phyloP scores from a whole-genome alignment of 2,113 vertebrate genomes.

The Caranx melampygus region DNA sequence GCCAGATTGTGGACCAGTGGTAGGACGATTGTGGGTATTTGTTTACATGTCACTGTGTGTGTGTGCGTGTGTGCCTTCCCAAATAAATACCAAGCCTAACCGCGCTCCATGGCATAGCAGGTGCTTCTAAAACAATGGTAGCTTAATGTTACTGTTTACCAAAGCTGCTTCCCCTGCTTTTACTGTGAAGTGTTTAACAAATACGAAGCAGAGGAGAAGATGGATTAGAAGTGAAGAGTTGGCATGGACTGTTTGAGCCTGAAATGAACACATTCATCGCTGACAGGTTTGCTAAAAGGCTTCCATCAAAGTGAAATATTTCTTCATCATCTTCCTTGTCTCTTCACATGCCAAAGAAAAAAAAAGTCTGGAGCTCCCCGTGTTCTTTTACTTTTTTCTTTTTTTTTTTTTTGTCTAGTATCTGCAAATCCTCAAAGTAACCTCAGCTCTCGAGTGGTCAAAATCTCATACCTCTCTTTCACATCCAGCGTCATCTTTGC shows the following conservation, averaged over 20 bases:
- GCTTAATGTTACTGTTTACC: constrained; percentile 67
- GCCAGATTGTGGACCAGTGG: constrained; percentile 80
- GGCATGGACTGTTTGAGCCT: constrained; percentile 32
- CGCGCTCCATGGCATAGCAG: constrained; percentile 73
- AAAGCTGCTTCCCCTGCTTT: constrained; percentile 53
- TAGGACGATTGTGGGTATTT: constrained; percentile 78
- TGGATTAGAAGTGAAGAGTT: constrained; percentile 33
- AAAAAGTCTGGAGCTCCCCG: constrained; percentile 41
- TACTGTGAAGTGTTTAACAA: constrained; percentile 62
- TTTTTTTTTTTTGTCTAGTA: not conserved
- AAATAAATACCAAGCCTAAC: constrained; percentile 75
- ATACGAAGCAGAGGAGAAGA: constrained; percentile 30
- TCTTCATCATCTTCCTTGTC: constrained; percentile 54
- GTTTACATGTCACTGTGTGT: constrained; percentile 76
- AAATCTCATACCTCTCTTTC: not conserved
- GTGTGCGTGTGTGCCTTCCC: constrained; percentile 37
- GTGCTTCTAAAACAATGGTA: constrained; percentile 76
- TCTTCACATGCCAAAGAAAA: constrained; percentile 48
- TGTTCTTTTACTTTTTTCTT: constrained; percentile 18
- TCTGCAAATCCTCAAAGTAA: constrained; percentile 48
- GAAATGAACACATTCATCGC: constrained; percentile 53
- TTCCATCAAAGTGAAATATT: constrained; percentile 68
- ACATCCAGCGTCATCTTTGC: constrained; percentile 27
- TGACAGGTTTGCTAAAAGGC: constrained; percentile 70
- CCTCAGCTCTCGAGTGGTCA: constrained; percentile 7